Conservation (phyloP, 2,113 vertebrate species). For the Gymnocephalus cernua region DNA sequence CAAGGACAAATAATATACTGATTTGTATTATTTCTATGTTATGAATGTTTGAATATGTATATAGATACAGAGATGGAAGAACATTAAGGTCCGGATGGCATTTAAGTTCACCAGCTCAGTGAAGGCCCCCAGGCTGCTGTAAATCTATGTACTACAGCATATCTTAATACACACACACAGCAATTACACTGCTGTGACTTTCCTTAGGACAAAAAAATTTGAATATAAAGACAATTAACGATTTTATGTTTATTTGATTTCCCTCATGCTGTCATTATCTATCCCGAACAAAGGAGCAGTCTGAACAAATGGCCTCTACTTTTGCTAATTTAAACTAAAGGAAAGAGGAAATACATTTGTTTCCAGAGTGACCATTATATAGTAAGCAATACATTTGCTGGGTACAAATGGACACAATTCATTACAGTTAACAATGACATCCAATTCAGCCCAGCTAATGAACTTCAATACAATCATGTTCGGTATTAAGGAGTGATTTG, state of each 20-base stretch:
- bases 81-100: constrained; percentile 45
- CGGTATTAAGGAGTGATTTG: constrained; percentile 81
- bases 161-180: constrained; percentile 50
- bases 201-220: constrained; percentile 68
- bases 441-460: constrained; percentile 81
- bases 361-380: constrained; percentile 74
- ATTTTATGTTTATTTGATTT: constrained; percentile 82
- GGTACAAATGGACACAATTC: constrained; percentile 78
- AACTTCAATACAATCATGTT: constrained; percentile 82
- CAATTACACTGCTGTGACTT: constrained; percentile 71
- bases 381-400: constrained; percentile 72
- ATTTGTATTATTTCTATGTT: constrained; percentile 1
- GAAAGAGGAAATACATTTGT: constrained; percentile 77
- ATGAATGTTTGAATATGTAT: not conserved
- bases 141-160: constrained; percentile 58
- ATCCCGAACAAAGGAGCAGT: constrained; percentile 66
- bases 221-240: constrained; percentile 81
- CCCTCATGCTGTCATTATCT: constrained; percentile 70
- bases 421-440: constrained; percentile 83
- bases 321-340: constrained; percentile 75
- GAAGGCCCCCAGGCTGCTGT: constrained; percentile 59
- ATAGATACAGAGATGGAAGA: not conserved
- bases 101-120: constrained; percentile 53
- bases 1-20: not conserved
- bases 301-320: constrained; percentile 72